Evolutionary conservation across 2,113 vertebrate genomes (phyloP), one percentile per base, ranked within the genome.

Genomic region (Trachemys scripta): DNA sequence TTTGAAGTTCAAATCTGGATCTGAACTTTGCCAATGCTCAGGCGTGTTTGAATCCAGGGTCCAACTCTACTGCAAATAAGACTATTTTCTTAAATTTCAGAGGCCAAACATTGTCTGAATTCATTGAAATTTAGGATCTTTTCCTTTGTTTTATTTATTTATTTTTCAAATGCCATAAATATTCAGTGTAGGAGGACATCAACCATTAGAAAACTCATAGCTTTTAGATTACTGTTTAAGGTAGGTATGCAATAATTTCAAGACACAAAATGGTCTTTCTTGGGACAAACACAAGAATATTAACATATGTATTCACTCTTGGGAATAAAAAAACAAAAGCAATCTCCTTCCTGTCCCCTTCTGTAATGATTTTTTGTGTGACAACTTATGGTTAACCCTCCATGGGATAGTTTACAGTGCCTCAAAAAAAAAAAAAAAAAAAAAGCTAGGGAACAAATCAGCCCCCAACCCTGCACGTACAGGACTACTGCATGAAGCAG

Each of bases 61-160:
- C 14, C 78, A 75, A 8, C 8, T 87, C 80, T 87, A 88, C 12
- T 10, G 4, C 20, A 84, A 89, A 14, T 49, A 45, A 22, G 6
- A 12, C 1, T 80, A 84, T 86, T 49, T 9, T 59, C 22, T 38
- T 84, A 78, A 27, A 47, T 78, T 49, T 50, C 47, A 50, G 47
- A 14, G 24, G 45, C 47, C 16, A 49, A 13, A 13, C 35, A 76
- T 8, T 62, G 29, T 20, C 57, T 82, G 14, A n/a, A 47, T 72
- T 35, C 88, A 6, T 12, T 89, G 88, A 69, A 89, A 88, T n/a
- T 29, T 82, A 89, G 12, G 85, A 3, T 35, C 38, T 2, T 87
- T 95, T 89, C 82, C 79, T 51, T 88, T 54, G 11, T 84, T 87
- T 84, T 59, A 47, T 87, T 93, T 57, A 57, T 57, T 57, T 57